Percentiles rank a stretch among this genome's conserved stretches.
phyloP scores from a whole-genome alignment of 2,888 invertebrate species.

The Eupithecia centaureata region DNA sequence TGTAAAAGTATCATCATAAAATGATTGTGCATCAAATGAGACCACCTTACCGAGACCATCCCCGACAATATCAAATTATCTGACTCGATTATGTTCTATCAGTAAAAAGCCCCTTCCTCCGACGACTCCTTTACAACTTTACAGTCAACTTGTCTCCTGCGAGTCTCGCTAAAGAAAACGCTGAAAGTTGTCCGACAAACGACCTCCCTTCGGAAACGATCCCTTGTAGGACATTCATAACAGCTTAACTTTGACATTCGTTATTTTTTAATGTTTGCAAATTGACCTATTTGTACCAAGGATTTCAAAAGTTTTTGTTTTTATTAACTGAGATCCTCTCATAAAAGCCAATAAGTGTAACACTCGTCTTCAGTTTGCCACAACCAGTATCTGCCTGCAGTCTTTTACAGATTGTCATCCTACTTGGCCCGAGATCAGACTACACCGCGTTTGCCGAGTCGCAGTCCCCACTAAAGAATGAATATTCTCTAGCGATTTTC shows the following conservation, averaged over 20 bases:
- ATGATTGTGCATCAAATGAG: slow-evolving; percentile 16
- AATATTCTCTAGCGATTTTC: too few species aligned
- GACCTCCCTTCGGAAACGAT: slow-evolving; percentile 3
- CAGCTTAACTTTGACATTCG: background rate
- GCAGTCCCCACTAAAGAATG: too few species aligned
- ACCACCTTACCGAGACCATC: slow-evolving; percentile 9
- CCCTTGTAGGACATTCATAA: background rate
- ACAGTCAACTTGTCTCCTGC: slow-evolving; percentile 24
- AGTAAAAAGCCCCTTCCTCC: background rate
- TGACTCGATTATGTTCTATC: slow-evolving; percentile 30
- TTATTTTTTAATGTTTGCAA: background rate
- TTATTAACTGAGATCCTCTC: too few species aligned
- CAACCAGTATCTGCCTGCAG: too few species aligned
- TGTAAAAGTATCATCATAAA: too few species aligned
- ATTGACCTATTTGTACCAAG: background rate
- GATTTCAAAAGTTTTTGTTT: too few species aligned
- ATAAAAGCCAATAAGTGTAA: too few species aligned
- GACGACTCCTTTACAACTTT: slow-evolving; percentile 17
- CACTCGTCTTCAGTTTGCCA: too few species aligned
- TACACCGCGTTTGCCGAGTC: too few species aligned
- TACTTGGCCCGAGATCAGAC: too few species aligned
- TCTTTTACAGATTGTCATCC: too few species aligned
- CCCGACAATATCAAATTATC: slow-evolving; percentile 30
- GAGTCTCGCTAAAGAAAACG: slow-evolving; percentile 28
- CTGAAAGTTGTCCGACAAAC: slow-evolving; percentile 26